A percentile compares a stretch with the other conserved stretches of the same genome.
Conservation (phyloP, 2,113 vertebrate genomes). For the Hippopotamus amphibius region DNA sequence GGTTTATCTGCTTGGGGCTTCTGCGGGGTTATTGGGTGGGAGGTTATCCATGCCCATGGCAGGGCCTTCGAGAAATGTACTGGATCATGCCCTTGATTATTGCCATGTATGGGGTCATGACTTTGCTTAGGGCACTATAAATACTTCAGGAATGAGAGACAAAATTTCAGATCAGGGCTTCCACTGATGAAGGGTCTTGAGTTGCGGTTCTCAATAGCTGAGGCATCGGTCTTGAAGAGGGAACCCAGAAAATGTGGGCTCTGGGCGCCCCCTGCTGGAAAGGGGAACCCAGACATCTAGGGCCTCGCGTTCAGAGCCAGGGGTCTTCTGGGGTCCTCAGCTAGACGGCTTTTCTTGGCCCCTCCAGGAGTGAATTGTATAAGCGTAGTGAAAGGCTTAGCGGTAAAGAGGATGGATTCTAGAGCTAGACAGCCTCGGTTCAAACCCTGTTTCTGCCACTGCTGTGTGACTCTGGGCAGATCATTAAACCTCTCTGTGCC, state of each 20-base stretch:
- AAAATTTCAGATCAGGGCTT: not conserved
- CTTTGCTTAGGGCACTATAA: not conserved
- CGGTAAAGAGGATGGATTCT: not conserved
- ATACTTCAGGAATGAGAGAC: not conserved
- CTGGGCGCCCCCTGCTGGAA: conserved; percentile 68
- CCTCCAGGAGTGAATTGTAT: not conserved
- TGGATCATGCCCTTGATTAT: not conserved
- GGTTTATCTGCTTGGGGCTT: not conserved
- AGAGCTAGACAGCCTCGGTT: not conserved
- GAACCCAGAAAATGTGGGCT: not conserved
- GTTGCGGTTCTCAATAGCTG: not conserved
- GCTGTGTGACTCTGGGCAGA: not conserved
- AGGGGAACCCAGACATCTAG: not conserved
- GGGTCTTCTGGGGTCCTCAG: not conserved
- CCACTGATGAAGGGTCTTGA: not conserved
- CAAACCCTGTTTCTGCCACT: not conserved
- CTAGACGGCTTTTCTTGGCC: not conserved
- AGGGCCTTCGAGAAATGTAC: not conserved
- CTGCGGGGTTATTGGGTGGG: not conserved
- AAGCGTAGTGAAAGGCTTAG: not conserved
- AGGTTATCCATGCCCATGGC: not conserved
- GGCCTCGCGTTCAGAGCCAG: not conserved
- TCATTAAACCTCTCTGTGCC: not conserved
- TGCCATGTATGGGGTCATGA: not conserved
- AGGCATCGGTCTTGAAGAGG: not conserved